Base-by-base conservation (phyloP, 2,888 invertebrate species). In the Ypsolopha scabrella region DNA sequence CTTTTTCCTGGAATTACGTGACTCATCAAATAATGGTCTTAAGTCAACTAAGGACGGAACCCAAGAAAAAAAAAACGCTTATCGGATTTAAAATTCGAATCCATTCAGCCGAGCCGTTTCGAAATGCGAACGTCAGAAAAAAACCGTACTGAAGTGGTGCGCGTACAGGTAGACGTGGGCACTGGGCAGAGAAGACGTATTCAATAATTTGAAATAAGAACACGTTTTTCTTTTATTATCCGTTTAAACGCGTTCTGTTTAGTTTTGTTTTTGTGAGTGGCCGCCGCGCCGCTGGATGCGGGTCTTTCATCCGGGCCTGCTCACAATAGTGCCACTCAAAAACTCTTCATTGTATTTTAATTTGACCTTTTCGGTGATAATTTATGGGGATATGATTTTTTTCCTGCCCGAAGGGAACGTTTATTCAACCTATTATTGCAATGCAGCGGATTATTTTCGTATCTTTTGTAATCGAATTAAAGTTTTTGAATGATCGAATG, bases 321-420 rank as follows among this genome's bases (percentile, higher is more conserved):
- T 71, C 74, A 85, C 82, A 85, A 85, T 86, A 77, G 80, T 83
- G 80, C 82, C 83, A 85, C 86, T 86, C 82, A 85, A 85, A 86
- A 85, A 86, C 79, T 79, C 70, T 77, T 85, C 85, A 85, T 86
- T 86, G 86, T 86, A 86, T 86, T 86, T 83, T 86, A 86, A 86
- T 86, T 85, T 85, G 86, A 86, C 85, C 85, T 86, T 85, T 86
- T 83, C 78, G 80, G 81, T 70, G 83, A 83, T 86, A 85, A 86
- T 86, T 86, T 85, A 86, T 86, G 81, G 72, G 80, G 80, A 75
- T 71, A 65, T 73, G 77, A 75, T 78, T 77, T 80, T 72, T 58
- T 62, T 55, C 44, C 33, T 38, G 50, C 60, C 60, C 60, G 64
- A 70, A 68, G 76, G 75, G 74, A 60, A 76, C 80, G 77, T 82